Conservation (phyloP, 1,140 invertebrate species). For the Ceratina calcarata region DNA sequence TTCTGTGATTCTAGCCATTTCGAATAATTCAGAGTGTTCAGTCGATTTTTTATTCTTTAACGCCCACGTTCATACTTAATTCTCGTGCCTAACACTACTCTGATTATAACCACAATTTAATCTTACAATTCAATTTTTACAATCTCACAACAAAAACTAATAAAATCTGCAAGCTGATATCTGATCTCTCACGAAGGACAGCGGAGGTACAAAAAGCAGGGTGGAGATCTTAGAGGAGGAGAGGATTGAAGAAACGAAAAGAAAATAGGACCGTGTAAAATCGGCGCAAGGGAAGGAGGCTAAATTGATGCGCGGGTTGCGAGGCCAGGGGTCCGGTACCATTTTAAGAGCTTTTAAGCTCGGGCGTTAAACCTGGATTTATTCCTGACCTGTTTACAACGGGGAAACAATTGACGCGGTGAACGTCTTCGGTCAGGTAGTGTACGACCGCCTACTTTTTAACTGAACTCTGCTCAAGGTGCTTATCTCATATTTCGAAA, state of each 20-base stretch:
- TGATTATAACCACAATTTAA: too few species aligned
- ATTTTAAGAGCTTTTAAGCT: slow-evolving; percentile 76
- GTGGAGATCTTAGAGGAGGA: neutral
- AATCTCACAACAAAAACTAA: neutral
- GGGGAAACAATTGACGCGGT: slow-evolving; percentile 72
- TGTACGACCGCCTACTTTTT: slow-evolving; percentile 54
- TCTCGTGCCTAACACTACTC: too few species aligned
- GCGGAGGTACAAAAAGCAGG: neutral
- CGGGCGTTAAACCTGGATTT: slow-evolving; percentile 73
- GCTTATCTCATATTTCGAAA: too few species aligned
- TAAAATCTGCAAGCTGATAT: neutral
- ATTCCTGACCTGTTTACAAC: slow-evolving; percentile 74
- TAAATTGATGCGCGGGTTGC: slow-evolving; percentile 56
- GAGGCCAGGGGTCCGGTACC: slow-evolving; percentile 54
- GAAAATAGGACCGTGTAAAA: slow-evolving; percentile 54
- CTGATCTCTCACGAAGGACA: neutral
- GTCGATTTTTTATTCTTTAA: too few species aligned
- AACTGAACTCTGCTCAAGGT: too few species aligned
- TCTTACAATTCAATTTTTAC: too few species aligned
- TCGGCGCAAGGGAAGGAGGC: slow-evolving; percentile 45
- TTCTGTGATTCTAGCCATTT: too few species aligned
- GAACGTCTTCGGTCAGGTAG: slow-evolving; percentile 42
- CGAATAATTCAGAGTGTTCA: too few species aligned
- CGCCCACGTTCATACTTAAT: too few species aligned
- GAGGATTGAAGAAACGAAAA: neutral